Conservation (phyloP, 2,888 invertebrate genomes). For the Drosophila emarginata region DNA sequence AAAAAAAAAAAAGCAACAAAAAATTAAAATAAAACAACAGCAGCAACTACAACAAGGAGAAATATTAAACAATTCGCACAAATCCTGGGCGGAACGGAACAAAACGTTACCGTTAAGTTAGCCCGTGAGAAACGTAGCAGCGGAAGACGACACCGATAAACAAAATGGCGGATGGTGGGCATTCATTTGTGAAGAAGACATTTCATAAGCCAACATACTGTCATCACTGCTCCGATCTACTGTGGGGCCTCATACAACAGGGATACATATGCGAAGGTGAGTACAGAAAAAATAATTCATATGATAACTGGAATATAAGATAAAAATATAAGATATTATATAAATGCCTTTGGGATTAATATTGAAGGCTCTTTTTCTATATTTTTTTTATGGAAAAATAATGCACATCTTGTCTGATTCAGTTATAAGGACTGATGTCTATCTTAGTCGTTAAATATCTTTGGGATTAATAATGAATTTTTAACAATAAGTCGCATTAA, state of each 20-base stretch:
- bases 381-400: too few species aligned
- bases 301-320: not conserved
- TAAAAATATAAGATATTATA: not conserved
- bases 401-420: too few species aligned
- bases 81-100: constrained; percentile 20
- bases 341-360: too few species aligned
- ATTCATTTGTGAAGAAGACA: constrained; percentile 99
- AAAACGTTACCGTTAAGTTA: constrained; percentile 2
- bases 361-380: too few species aligned
- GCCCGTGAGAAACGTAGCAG: constrained; percentile 43
- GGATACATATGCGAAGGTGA: constrained; percentile 99
- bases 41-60: constrained; percentile 29
- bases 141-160: constrained; percentile 59
- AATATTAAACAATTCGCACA: constrained; percentile 10
- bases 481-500: too few species aligned
- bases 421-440: too few species aligned
- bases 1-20: constrained; percentile 8
- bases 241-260: constrained; percentile 99
- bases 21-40: too few species aligned
- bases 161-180: constrained; percentile 88
- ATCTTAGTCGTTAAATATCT: too few species aligned
- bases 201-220: constrained; percentile 99
- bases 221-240: constrained; percentile 99
- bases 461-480: too few species aligned
- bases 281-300: constrained; percentile 16